Base-by-base conservation (phyloP, 1,140 invertebrate species). In the Galleria mellonella region DNA sequence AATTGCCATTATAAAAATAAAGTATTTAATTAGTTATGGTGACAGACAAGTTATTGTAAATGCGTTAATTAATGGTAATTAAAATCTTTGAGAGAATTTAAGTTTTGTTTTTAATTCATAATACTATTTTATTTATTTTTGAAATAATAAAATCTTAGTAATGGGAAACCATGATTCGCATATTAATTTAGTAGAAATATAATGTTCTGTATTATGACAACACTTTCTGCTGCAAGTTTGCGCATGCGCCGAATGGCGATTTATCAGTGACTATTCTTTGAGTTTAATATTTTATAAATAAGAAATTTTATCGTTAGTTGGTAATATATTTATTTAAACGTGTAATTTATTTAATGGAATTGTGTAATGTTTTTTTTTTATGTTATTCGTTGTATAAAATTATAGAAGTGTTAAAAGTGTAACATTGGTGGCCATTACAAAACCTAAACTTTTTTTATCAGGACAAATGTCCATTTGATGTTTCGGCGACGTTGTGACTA, bases 181-280 rank as follows among this genome's bases (percentile, higher is more conserved):
- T 13, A 9, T 11, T 31, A 15, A 23, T 11, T 1, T 12, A 23
- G 17, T 23, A 40, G 32, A 47, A 43, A 9, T 35, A 37, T 41
- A 28, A 37, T 43, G 13, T 9, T 51, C 55, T 47, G 37, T 10
- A 37, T 35, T 13, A 23, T 69, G 60, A 65, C 55, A 81, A 83
- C 79, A 79, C 63, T 40, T 43, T 46, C 49, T 63, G 65, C 54
- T 72, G 62, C 75, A 77, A 84, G 81, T 84, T 84, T 78, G 77
- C 81, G 81, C 81, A 84, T 84, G 81, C 81, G 81, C 81, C 81
- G 81, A 84, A 84, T 84, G 81, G 81, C 77, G 81, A 84, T 81
- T 72, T 70, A 70, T 78, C 68, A 82, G 81, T 84, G 81, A 82
- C 68, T 78, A 76, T 71, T 81, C 81, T 84, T 83, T 84, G 74